Evolutionary conservation across 2,113 vertebrate species (phyloP), one percentile per base, ranked within the genome.

Genomic region (Heterotilapia buettikoferi): DNA sequence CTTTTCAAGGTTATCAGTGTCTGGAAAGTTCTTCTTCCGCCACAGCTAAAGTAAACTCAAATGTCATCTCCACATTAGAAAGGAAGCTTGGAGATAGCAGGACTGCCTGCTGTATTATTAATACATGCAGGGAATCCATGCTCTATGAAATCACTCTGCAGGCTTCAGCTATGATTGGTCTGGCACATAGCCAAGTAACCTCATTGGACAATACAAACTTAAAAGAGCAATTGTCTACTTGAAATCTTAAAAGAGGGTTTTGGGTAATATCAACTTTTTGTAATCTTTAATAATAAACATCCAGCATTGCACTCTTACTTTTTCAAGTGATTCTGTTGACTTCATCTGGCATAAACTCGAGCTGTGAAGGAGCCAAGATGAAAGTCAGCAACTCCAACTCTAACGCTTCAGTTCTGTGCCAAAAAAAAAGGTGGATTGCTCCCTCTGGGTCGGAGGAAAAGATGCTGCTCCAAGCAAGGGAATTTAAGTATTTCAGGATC

Each of bases 1-100:
- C 73, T 85, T 87, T 86, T 92, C 88, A 93, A 93, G 90, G 89
- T 92, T 91, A 92, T 92, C 86, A 21, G 40, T 50, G 66, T 89
- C 52, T 89, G 84, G 24, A 87, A 91, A 85, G 85, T 89, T 90
- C 40, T 38, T 14, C 83, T 86, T 84, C 66, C 9, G 3, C 47
- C 9, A 38, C 71, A 73, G 85, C 79, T 40, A 63, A 82, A 81
- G 50, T 38, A 4, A 88, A 80, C 45, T 86, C 13, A 50, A 57
- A 86, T 53, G 82, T 90, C 83, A 63, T 87, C 82, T 66, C 26
- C 26, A 50, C 52, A 3, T 83, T 38, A 53, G 63, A 83, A 29
- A 66, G 33, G 50, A 68, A 57, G 71, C 29, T 57, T 53, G 10
- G 59, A 82, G 85, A 85, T 38, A n/a, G 79, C 50, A 53, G 79